Evolutionary conservation across 2,888 invertebrate species (phyloP).

Genomic region (Aphrophora alni): DNA sequence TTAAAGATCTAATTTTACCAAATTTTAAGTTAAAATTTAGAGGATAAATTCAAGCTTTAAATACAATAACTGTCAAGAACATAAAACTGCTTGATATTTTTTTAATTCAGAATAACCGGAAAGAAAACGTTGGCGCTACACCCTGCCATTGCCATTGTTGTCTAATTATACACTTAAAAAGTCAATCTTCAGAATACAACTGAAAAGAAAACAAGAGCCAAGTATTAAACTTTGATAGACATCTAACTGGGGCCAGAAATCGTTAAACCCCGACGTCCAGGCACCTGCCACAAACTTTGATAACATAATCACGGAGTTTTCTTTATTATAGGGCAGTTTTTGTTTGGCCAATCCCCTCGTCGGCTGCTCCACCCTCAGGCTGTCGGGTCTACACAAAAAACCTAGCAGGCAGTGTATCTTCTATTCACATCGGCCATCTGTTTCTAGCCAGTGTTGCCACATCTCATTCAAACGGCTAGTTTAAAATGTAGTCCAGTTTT

Average conservation of each 20-base stretch:
- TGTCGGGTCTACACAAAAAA: neutral
- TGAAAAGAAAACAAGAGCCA: no score
- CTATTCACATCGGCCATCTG: conserved; percentile 9
- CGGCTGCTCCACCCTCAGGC: neutral
- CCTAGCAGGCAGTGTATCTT: neutral
- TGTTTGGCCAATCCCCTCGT: neutral
- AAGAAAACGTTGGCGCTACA: no score
- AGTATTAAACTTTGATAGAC: neutral
- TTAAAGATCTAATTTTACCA: no score
- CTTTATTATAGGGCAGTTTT: conserved; percentile 3
- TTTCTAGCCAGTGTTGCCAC: neutral
- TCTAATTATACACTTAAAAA: no score
- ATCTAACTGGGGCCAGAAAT: neutral
- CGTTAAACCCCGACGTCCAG: neutral
- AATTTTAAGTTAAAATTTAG: no score
- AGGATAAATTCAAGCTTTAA: no score
- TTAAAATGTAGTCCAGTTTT: no score
- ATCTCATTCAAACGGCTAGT: neutral
- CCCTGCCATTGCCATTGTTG: no score
- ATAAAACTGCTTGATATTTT: no score
- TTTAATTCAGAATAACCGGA: no score
- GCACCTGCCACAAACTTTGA: neutral
- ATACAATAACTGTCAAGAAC: no score
- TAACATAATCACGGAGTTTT: neutral
- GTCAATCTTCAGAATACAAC: no score